These are phyloP conservation scores for Lamproptera curius DNA, from an alignment of 2,888 invertebrate genomes.

Conservation along the genomic window DNA sequence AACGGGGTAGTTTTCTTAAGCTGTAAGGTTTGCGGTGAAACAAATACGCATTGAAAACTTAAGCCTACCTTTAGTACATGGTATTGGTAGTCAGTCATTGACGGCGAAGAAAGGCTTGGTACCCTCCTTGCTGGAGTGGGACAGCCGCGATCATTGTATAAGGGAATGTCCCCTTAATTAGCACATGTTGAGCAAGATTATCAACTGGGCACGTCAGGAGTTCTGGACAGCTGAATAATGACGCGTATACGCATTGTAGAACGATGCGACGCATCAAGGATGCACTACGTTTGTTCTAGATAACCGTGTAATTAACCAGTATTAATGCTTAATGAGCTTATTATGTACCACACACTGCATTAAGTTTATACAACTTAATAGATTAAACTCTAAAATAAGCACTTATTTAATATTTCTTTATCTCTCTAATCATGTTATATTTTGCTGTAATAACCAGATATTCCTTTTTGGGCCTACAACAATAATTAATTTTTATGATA, in stretches of 20 bases:
- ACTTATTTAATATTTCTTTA: no score
- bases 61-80: slow-evolving; percentile 50
- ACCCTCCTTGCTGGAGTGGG: slow-evolving; percentile 46
- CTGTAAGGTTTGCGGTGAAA: slow-evolving; percentile 41
- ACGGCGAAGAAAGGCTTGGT: slow-evolving; percentile 50
- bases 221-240: slow-evolving; percentile 66
- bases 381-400: no score
- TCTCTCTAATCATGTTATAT: no score
- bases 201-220: slow-evolving; percentile 54
- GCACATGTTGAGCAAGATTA: slow-evolving; percentile 70
- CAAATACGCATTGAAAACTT: slow-evolving; percentile 61
- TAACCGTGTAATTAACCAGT: no score
- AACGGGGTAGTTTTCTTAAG: slow-evolving; percentile 4
- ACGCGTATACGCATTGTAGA: slow-evolving; percentile 29
- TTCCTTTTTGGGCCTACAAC: no score
- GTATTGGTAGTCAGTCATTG: slow-evolving; percentile 65
- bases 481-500: no score
- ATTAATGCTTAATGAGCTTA: no score
- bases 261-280: no score
- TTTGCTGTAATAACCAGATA: no score
- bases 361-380: no score
- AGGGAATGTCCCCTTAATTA: slow-evolving; percentile 65
- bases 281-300: no score
- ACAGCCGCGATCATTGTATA: slow-evolving; percentile 71
- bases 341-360: no score